Conservation (phyloP, 2,797 vertebrate species). For the Acrossocheilus wenchowensis region DNA sequence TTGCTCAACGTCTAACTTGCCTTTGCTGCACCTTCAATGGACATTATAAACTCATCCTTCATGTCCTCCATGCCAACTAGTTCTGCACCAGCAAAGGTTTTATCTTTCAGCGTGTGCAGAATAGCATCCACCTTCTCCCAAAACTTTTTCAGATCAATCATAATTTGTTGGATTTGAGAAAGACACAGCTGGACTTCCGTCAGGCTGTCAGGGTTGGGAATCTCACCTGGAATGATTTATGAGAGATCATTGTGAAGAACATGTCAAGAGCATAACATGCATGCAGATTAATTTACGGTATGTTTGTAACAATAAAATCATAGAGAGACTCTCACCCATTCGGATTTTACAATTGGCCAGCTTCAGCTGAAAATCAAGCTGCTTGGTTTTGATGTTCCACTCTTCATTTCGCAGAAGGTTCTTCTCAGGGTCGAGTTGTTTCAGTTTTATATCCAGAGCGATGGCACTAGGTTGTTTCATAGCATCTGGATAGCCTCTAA, state of each 20-base stretch:
- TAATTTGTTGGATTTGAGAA: neutral
- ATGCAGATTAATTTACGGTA: neutral
- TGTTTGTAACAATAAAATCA: neutral
- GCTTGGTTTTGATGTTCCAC: neutral
- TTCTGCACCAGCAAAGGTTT: neutral
- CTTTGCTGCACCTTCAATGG: neutral
- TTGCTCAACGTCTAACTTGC: neutral
- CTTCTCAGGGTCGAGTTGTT: neutral
- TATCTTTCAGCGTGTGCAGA: neutral
- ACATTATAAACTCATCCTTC: neutral
- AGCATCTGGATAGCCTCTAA: neutral
- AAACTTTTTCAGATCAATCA: neutral
- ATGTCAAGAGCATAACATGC: too few relatives aligned
- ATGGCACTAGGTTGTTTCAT: neutral
- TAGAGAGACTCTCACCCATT: neutral
- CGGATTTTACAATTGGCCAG: neutral
- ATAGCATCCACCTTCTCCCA: constrained; percentile 2
- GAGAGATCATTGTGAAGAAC: neutral
- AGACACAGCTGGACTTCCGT: neutral
- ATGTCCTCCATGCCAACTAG: neutral
- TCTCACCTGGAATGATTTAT: too few relatives aligned
- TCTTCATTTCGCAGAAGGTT: neutral
- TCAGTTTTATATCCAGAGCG: neutral
- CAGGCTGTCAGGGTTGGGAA: too few relatives aligned
- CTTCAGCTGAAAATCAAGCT: neutral